Conservation (phyloP, 2,888 invertebrate species). For the Phaonia tiefii region DNA sequence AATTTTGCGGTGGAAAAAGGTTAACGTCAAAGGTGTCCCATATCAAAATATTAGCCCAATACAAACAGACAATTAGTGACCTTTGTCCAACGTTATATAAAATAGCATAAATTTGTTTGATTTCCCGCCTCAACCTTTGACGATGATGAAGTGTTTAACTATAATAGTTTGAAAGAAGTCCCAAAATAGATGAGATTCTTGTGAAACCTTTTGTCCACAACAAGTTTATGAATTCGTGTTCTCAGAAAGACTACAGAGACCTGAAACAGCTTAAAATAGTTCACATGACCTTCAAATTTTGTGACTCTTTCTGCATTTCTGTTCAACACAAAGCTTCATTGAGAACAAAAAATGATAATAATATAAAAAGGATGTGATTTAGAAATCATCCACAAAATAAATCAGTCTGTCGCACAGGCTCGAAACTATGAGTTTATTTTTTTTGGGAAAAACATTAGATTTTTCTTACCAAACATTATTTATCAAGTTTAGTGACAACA, state of each 20-base stretch:
- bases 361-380: slow-evolving; percentile 8
- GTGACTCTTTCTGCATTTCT: too few species aligned
- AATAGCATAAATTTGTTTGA: not conserved
- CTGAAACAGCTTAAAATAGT: slow-evolving; percentile 35
- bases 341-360: not conserved
- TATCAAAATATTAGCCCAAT: slow-evolving; percentile 62
- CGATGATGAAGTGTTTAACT: slow-evolving; percentile 23
- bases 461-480: not conserved
- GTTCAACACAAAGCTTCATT: too few species aligned
- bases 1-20: slow-evolving; percentile 45
- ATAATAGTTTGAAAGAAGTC: too few species aligned
- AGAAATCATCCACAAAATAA: slow-evolving; percentile 28
- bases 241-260: too few species aligned
- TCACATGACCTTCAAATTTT: slow-evolving; percentile 64
- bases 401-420: not conserved
- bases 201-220: not conserved
- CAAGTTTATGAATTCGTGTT: not conserved
- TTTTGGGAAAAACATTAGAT: not conserved
- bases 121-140: slow-evolving; percentile 1
- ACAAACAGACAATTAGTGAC: slow-evolving; percentile 60
- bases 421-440: slow-evolving; percentile 19
- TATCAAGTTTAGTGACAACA: slow-evolving; percentile 9
- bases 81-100: slow-evolving; percentile 33
- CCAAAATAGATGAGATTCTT: too few species aligned
- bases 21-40: slow-evolving; percentile 54